phyloP scores from a whole-genome alignment of 92 coral and sea anemone species.

The Chrysogorgia sp. region DNA sequence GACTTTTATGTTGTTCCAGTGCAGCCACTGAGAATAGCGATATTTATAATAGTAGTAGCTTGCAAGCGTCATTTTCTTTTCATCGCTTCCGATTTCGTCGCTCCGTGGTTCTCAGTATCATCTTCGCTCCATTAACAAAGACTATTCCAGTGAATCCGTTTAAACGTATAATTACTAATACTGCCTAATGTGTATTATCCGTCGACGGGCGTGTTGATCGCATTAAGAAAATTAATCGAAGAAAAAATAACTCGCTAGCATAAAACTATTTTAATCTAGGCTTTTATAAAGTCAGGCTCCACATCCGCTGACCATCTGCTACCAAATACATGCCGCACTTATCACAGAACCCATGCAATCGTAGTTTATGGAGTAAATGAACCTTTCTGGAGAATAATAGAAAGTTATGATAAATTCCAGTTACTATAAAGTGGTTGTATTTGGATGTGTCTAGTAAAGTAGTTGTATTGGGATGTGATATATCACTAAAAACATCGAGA shows the following conservation, averaged over 20 bases:
- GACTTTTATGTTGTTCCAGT: constrained; percentile 45
- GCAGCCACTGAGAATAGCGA: constrained; percentile 33
- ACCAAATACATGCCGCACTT: constrained; percentile 6
- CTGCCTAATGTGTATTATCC: constrained; percentile 49
- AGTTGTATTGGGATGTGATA: no score
- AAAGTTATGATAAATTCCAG: no score
- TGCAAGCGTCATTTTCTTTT: background rate
- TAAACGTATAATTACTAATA: constrained; percentile 43
- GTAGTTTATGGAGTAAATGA: constrained; percentile 1
- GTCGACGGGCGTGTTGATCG: constrained; percentile 56
- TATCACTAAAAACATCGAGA: no score
- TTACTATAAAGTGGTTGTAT: no score
- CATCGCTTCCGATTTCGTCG: constrained; percentile 26
- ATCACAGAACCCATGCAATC: constrained; percentile 17
- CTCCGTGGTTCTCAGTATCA: constrained; percentile 18
- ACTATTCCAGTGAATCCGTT: constrained; percentile 44
- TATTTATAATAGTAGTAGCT: background rate
- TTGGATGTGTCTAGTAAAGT: no score
- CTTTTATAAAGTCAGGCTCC: constrained; percentile 8
- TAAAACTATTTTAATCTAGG: constrained; percentile 29
- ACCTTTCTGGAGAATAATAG: background rate
- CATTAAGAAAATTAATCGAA: constrained; percentile 48
- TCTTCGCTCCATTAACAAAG: constrained; percentile 43
- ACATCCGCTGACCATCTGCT: constrained; percentile 49
- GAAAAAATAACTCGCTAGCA: constrained; percentile 14